phyloP scores from a whole-genome alignment of 2,888 invertebrate species.

The Brachyptera putata region DNA sequence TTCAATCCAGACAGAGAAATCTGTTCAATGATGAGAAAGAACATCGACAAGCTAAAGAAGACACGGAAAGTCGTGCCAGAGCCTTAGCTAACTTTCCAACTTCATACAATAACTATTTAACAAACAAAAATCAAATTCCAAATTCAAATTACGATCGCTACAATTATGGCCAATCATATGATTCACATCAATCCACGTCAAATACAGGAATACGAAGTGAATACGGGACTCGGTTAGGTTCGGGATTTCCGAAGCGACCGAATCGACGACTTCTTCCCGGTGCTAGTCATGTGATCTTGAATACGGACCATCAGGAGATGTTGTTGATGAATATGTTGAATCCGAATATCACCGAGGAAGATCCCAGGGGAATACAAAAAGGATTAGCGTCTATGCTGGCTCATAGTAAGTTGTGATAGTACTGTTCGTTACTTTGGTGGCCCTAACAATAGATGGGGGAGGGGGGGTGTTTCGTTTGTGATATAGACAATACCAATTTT shows the following conservation, averaged over 20 bases:
- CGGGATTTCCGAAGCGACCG: background rate
- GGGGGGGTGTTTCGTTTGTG: too few relatives aligned
- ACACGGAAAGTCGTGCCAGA: too few relatives aligned
- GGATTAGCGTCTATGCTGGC: constrained; percentile 28
- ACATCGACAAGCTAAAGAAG: too few relatives aligned
- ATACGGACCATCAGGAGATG: constrained; percentile 18
- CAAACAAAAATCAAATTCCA: constrained; percentile 6
- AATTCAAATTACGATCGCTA: background rate
- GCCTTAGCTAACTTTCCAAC: background rate
- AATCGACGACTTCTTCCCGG: constrained; percentile 3
- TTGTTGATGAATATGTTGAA: constrained; percentile 24
- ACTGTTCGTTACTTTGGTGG: too few relatives aligned
- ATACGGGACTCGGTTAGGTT: background rate
- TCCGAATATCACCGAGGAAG: constrained; percentile 21
- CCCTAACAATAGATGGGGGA: too few relatives aligned
- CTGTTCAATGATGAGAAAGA: too few relatives aligned
- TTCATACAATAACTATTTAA: constrained; percentile 1
- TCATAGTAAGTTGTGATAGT: constrained; percentile 29
- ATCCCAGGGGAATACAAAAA: constrained; percentile 28
- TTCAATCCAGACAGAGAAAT: too few relatives aligned
- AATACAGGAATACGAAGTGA: background rate
- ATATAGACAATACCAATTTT: too few relatives aligned
- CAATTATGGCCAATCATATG: background rate
- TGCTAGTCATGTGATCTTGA: background rate
- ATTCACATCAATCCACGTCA: too few relatives aligned